A percentile compares a stretch with the other conserved stretches of the same genome.
These are phyloP conservation scores for Bettongia penicillata DNA, from an alignment of 2,113 vertebrate genomes.

Conservation along the genomic window DNA sequence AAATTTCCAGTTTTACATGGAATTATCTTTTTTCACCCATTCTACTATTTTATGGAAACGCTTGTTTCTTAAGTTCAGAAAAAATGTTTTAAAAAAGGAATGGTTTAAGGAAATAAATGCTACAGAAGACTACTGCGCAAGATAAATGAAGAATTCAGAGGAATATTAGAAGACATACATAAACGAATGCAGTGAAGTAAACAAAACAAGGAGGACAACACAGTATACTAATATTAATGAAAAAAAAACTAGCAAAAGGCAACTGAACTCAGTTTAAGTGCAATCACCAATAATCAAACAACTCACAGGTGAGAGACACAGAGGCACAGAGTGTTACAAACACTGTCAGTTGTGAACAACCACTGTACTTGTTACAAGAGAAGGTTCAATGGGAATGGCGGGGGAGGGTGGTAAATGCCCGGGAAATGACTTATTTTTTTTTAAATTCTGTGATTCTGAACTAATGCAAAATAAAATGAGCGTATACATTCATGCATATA, in stretches of 20 bases:
- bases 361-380: neutral
- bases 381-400: neutral
- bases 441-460: neutral
- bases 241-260: neutral
- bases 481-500: neutral
- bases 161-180: neutral
- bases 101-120: neutral
- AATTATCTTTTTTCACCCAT: neutral
- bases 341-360: neutral
- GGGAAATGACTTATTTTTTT: neutral
- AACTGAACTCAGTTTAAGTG: neutral
- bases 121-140: neutral
- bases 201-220: neutral
- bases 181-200: neutral
- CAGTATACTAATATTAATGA: neutral
- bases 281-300: neutral
- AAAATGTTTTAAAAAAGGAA: neutral
- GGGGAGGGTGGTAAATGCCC: accelerated
- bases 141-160: neutral
- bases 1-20: neutral
- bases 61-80: neutral
- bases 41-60: neutral
- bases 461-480: neutral
- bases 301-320: neutral
- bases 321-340: neutral